Evolutionary conservation across 2,113 vertebrate genomes (phyloP).

Genomic region (Acanthochromis polyacanthus): DNA sequence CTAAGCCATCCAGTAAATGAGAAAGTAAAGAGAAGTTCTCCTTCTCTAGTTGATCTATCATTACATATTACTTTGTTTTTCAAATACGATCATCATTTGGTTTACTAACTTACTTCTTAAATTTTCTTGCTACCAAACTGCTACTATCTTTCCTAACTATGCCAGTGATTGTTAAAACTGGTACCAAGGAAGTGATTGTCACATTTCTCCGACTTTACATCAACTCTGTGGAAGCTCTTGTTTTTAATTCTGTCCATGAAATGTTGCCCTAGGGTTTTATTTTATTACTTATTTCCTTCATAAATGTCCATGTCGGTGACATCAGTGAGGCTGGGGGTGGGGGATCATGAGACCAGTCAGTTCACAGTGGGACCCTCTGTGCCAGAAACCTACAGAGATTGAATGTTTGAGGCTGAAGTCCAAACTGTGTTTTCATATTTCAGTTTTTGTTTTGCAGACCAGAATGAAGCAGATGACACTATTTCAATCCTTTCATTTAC

Average conservation of each 20-base stretch:
- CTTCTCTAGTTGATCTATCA: background rate
- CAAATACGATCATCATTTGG: background rate
- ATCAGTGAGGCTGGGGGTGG: slow-evolving; percentile 45
- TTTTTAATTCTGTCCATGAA: slow-evolving; percentile 46
- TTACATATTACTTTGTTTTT: background rate
- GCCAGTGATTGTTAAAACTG: background rate
- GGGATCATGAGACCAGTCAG: background rate
- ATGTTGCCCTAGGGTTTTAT: slow-evolving; percentile 48
- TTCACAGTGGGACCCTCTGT: slow-evolving; percentile 16
- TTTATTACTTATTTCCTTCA: slow-evolving; percentile 64
- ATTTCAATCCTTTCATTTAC: background rate
- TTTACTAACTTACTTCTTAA: background rate
- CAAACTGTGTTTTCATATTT: slow-evolving; percentile 6
- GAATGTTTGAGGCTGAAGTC: background rate
- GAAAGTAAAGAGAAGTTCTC: background rate
- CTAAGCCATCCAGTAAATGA: slow-evolving; percentile 5
- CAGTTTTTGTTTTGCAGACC: background rate
- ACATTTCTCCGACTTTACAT: slow-evolving; percentile 18
- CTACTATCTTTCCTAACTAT: background rate
- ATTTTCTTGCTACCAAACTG: background rate
- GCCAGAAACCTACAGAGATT: slow-evolving; percentile 27
- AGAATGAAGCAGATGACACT: background rate
- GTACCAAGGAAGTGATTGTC: background rate
- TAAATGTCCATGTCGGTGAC: slow-evolving; percentile 62
- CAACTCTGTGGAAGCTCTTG: slow-evolving; percentile 38